A percentile compares a stretch with the other conserved stretches of the same genome.
Evolutionary conservation across 2,888 invertebrate species (phyloP).

Genomic region (Bellardia pandia): DNA sequence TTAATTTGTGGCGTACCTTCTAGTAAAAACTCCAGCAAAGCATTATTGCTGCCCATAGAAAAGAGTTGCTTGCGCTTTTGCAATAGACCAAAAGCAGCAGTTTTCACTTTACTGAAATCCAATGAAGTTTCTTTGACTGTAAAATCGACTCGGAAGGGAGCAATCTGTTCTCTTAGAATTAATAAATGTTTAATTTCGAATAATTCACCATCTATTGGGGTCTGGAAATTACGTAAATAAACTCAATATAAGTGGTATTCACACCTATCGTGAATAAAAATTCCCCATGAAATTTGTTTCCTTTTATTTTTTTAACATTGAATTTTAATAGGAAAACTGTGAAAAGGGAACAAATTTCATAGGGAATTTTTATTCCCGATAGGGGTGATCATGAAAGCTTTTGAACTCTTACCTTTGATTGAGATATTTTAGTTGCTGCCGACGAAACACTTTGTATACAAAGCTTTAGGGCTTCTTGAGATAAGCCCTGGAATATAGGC

Average conservation of each 20-base stretch:
- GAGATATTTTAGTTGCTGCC: constrained; percentile 92
- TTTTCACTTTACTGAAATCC: constrained; percentile 96
- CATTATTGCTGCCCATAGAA: constrained; percentile 93
- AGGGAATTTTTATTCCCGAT: no score
- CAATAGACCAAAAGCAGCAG: constrained; percentile 90
- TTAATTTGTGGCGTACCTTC: constrained; percentile 97
- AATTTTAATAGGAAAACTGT: no score
- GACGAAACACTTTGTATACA: constrained; percentile 95
- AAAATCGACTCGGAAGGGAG: constrained; percentile 98
- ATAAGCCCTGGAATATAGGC: constrained; percentile 97
- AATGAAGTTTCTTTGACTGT: constrained; percentile 96
- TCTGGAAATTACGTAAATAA: constrained; percentile 83
- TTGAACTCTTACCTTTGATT: constrained; percentile 86
- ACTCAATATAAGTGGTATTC: background rate
- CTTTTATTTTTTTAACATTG: no score
- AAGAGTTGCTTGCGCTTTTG: constrained; percentile 94
- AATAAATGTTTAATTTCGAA: constrained; percentile 99
- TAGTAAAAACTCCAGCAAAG: constrained; percentile 94
- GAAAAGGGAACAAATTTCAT: no score
- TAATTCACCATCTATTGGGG: constrained; percentile 95
- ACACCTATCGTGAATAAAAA: no score
- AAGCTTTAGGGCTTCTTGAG: constrained; percentile 96
- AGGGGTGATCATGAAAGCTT: no score
- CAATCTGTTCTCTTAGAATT: constrained; percentile 98
- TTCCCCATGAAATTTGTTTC: no score